A percentile compares a stretch with the other conserved stretches of the same genome.
Conservation (phyloP, 2,888 invertebrate genomes). For the Folsomia manolachei region DNA sequence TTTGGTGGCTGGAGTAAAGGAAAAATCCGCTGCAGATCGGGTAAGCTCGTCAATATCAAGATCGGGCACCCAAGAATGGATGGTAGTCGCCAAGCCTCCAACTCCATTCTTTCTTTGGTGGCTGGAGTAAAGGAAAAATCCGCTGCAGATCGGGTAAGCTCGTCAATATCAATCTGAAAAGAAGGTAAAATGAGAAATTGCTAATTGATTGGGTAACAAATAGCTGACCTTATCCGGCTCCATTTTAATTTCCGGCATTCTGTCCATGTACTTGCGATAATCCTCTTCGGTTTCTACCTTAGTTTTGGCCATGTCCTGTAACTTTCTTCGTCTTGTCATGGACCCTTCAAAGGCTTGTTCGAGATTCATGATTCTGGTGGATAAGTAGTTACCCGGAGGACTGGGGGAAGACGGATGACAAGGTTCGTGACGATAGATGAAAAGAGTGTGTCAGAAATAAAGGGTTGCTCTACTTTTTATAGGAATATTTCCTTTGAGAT, state of each 20-base stretch:
- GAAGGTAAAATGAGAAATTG: too few species aligned
- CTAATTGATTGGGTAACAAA: neutral
- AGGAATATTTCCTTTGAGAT: too few species aligned
- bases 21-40: neutral
- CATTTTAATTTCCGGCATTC: constrained; percentile 87
- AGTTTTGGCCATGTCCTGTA: constrained; percentile 77
- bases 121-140: constrained; percentile 1
- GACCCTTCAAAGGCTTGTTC: constrained; percentile 25
- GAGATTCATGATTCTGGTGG: constrained; percentile 17
- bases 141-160: neutral
- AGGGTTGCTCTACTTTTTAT: too few species aligned
- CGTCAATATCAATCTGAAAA: neutral
- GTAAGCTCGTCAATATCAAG: neutral
- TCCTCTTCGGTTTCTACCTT: constrained; percentile 76
- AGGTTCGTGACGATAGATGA: too few species aligned
- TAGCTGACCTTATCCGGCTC: constrained; percentile 71
- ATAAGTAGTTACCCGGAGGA: too few species aligned
- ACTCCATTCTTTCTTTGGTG: neutral
- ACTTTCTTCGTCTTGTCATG: constrained; percentile 71
- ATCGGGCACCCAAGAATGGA: constrained; percentile 59
- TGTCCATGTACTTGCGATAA: constrained; percentile 74
- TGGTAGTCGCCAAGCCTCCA: neutral
- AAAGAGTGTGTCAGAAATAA: too few species aligned
- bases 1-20: neutral
- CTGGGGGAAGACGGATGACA: too few species aligned